Evolutionary conservation across 1,140 invertebrate species (phyloP).

Genomic region (Nasonia giraulti): DNA sequence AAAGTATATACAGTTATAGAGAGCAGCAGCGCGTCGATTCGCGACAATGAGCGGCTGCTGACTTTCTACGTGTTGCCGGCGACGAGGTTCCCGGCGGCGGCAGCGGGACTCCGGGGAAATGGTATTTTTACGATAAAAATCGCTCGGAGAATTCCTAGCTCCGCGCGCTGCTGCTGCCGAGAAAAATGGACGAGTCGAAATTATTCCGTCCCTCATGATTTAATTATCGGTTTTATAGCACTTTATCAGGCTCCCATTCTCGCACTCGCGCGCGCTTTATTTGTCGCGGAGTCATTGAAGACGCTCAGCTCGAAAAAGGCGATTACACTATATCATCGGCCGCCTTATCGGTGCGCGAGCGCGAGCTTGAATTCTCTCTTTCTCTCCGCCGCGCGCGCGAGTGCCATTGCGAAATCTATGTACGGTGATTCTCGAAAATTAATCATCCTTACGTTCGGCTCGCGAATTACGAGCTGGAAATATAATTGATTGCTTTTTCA

Average conservation of each 20-base stretch:
- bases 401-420: neutral
- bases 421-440: neutral
- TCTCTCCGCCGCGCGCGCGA: too few relatives aligned
- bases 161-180: neutral
- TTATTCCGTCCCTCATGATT: slow-evolving; percentile 37
- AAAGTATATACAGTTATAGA: neutral
- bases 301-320: neutral
- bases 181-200: neutral
- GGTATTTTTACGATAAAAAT: slow-evolving; percentile 52
- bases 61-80: slow-evolving; percentile 26
- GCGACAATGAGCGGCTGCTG: slow-evolving; percentile 37
- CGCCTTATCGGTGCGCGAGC: neutral
- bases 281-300: neutral
- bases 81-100: neutral
- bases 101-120: slow-evolving; percentile 23
- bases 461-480: too few relatives aligned
- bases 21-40: neutral
- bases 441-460: too few relatives aligned
- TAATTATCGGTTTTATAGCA: slow-evolving; percentile 41
- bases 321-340: neutral
- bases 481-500: too few relatives aligned
- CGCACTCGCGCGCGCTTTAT: neutral
- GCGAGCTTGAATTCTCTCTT: neutral
- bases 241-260: neutral
- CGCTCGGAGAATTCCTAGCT: slow-evolving; percentile 33